Evolutionary conservation across 2,888 invertebrate species (phyloP).

Genomic region (Drosophila sordidula): DNA sequence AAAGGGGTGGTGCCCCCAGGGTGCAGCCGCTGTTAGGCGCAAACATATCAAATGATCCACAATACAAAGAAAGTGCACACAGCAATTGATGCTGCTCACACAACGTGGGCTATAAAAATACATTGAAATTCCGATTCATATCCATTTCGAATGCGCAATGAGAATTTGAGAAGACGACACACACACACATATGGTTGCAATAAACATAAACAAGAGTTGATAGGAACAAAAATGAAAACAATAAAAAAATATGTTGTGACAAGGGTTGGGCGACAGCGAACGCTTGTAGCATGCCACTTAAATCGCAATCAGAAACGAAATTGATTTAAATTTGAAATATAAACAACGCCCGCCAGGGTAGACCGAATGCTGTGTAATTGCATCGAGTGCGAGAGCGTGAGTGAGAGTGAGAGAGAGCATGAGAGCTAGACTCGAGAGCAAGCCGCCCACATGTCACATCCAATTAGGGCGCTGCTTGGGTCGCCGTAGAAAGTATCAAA

Average conservation of each 20-base stretch:
- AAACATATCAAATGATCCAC: conserved; percentile 21
- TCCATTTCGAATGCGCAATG: conserved; percentile 44
- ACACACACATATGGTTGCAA: conserved; percentile 57
- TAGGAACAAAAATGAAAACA: conserved; percentile 1
- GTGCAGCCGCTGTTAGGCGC: conserved; percentile 8
- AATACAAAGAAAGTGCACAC: conserved; percentile 2
- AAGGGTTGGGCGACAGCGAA: conserved; percentile 28
- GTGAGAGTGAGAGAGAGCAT: conserved; percentile 1
- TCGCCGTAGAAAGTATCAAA: conserved; percentile 23
- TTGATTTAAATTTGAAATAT: conserved; percentile 70
- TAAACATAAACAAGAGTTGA: conserved; percentile 53
- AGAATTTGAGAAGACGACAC: conserved; percentile 33
- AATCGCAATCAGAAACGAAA: conserved; percentile 72
- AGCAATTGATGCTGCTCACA: conserved; percentile 45
- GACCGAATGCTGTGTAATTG: conserved; percentile 1
- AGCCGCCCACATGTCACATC: conserved; percentile 12
- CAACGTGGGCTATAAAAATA: conserved; percentile 58
- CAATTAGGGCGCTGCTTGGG: conserved; percentile 13
- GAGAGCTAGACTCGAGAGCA: neutral
- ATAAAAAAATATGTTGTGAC: conserved; percentile 15
- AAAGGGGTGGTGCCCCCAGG: conserved; percentile 27
- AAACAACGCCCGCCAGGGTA: conserved; percentile 33
- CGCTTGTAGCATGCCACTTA: conserved; percentile 69
- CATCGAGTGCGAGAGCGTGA: neutral
- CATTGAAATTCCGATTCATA: conserved; percentile 49